A percentile compares a stretch with the other conserved stretches of the same genome.
phyloP scores from a whole-genome alignment of 2,113 vertebrate genomes.

The Pituophis catenifer region DNA sequence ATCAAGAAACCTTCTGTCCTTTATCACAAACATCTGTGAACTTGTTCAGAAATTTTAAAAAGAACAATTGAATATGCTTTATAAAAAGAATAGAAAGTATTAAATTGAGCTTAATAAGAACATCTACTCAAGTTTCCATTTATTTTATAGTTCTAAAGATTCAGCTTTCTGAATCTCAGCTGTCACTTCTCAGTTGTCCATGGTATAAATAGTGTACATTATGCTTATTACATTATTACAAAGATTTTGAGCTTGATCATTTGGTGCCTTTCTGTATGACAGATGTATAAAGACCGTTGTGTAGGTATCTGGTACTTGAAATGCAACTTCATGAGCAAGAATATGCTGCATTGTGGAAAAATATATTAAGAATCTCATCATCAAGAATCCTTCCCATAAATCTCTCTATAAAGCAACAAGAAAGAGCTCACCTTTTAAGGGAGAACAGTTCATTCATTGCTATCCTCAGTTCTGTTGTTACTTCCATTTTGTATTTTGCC shows the following conservation, averaged over 20 bases:
- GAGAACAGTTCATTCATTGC: constrained; percentile 51
- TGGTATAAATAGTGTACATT: background rate
- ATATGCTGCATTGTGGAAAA: background rate
- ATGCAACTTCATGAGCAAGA: background rate
- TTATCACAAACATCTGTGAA: background rate
- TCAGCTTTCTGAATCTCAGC: background rate
- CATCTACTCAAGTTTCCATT: background rate
- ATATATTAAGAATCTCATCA: background rate
- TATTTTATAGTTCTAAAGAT: background rate
- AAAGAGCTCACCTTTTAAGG: constrained; percentile 59
- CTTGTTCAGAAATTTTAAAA: background rate
- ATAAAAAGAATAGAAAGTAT: background rate
- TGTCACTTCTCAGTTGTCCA: background rate
- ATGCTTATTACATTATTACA: background rate
- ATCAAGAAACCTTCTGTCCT: background rate
- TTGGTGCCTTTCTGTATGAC: background rate
- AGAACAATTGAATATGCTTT: background rate
- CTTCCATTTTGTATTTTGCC: constrained; percentile 61
- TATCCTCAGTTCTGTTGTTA: constrained; percentile 54
- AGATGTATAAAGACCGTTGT: background rate
- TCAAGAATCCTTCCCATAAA: background rate
- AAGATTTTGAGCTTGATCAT: background rate
- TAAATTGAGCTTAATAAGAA: background rate
- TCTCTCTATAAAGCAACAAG: background rate
- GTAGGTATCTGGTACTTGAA: background rate